These are phyloP conservation scores for Amazona guildingii DNA, from an alignment of 2,113 vertebrate genomes.

Conservation along the genomic window DNA sequence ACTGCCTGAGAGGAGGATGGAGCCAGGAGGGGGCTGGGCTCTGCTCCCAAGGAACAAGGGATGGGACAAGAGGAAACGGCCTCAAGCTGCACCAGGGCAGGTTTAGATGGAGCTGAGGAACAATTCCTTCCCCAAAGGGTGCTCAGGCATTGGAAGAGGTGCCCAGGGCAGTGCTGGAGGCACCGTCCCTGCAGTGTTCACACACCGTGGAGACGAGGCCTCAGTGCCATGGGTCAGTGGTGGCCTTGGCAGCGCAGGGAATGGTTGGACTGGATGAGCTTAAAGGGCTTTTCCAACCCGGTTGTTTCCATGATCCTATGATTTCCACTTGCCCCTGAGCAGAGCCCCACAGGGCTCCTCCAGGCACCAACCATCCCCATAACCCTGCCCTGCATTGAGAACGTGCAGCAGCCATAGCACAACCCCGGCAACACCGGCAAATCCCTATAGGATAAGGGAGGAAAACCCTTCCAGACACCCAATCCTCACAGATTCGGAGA, in stretches of 20 bases:
- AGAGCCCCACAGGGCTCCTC: neutral
- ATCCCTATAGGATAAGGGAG: accelerated
- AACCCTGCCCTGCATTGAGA: accelerated
- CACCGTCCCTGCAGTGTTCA: too few relatives aligned
- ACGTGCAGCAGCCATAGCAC: accelerated
- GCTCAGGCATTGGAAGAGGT: too few relatives aligned
- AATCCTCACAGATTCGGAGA: accelerated
- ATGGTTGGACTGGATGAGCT: neutral
- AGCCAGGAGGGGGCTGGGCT: too few relatives aligned
- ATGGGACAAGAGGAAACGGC: too few relatives aligned
- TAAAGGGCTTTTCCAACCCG: neutral
- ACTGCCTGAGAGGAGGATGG: too few relatives aligned
- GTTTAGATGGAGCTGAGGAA: too few relatives aligned
- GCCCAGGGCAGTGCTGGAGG: too few relatives aligned
- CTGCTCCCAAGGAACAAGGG: too few relatives aligned
- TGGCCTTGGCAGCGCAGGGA: neutral
- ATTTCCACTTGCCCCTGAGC: neutral
- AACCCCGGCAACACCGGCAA: accelerated
- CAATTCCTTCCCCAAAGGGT: too few relatives aligned
- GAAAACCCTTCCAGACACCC: neutral
- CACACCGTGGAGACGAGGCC: too few relatives aligned
- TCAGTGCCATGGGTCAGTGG: too few relatives aligned
- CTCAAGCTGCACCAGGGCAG: too few relatives aligned
- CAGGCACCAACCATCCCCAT: neutral
- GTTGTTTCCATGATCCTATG: neutral